These are phyloP conservation scores for Indicator maculatus DNA, from an alignment of 2,113 vertebrate genomes.

Conservation along the genomic window DNA sequence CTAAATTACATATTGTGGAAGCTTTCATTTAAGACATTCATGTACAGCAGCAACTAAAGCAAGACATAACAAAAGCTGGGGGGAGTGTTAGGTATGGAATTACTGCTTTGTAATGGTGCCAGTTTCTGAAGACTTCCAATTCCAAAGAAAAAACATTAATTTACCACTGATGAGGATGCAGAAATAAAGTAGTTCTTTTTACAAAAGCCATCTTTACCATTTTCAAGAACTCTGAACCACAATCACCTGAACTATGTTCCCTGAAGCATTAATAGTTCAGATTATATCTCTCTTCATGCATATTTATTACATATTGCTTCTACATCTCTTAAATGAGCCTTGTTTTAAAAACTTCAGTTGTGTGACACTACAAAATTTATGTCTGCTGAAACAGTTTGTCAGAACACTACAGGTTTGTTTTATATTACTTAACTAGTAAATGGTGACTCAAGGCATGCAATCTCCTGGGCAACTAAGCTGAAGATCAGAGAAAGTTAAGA, in stretches of 20 bases:
- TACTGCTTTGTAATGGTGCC: neutral
- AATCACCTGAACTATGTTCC: neutral
- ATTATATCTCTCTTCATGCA: neutral
- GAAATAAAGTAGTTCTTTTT: neutral
- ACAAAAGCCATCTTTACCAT: neutral
- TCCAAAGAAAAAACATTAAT: neutral
- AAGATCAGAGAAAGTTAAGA: constrained; percentile 54
- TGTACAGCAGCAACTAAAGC: neutral
- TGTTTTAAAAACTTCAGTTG: neutral
- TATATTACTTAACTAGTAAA: neutral
- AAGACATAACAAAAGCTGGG: too few relatives aligned
- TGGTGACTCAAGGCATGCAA: neutral
- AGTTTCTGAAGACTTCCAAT: neutral
- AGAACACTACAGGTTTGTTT: neutral
- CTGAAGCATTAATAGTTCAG: constrained; percentile 14
- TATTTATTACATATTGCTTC: neutral
- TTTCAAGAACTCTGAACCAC: neutral
- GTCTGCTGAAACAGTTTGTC: neutral
- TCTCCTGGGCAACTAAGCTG: neutral
- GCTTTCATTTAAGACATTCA: neutral
- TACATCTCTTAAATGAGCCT: neutral
- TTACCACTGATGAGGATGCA: neutral
- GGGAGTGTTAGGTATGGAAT: neutral
- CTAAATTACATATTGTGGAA: neutral
- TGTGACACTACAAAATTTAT: neutral